Base-by-base conservation (phyloP, 2,888 invertebrate genomes). In the Dryadula phaetusa region DNA sequence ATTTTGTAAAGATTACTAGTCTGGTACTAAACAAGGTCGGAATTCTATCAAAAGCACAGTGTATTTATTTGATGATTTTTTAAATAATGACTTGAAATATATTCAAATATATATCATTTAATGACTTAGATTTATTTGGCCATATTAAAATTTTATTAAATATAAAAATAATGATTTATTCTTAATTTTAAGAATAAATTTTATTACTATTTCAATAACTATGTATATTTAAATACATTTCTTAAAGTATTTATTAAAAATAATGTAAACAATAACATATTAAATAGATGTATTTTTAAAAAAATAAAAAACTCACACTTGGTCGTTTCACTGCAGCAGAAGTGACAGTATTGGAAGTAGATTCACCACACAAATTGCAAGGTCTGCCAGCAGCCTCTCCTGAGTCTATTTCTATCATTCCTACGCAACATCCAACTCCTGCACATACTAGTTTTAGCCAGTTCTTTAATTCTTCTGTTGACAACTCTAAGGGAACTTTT, bases 371-470 rank as follows among this genome's bases (percentile, higher is more conserved):
- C 10, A 91, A 82, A 1, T 83, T 81, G 72, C 93, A 93, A 37
- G 88, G 87, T 76, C 87, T 82, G 12, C 87, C 87, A 2, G 89
- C 87, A 64, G 88, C 85, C 73, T 93, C 93, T 0, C 88, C 90
- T 0, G 82, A 78, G 47, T 92, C 92, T 64, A 93, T 83, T 79
- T 94, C 90, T 72, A 94, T 94, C 83, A 94, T 87, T 28, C 94
- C 93, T 28, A 88, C 83, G 78, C 95, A 95, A 74, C 93, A 93
- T 5, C 94, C 94, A 3, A 94, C 81, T 14, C 93, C 92, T 70
- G 85, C 84, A 70, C 93, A 91, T 0, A 95, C 77, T 44, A 83
- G 82, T 72, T 93, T 92, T 71, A 95, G 87, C 82, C 94, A 93
- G 70, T 86, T 87, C 66, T 93, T 93, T 53, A 94, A 81, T 70